Evolutionary conservation across 2,797 vertebrate species (phyloP).

Genomic region (Denticeps clupeoides): DNA sequence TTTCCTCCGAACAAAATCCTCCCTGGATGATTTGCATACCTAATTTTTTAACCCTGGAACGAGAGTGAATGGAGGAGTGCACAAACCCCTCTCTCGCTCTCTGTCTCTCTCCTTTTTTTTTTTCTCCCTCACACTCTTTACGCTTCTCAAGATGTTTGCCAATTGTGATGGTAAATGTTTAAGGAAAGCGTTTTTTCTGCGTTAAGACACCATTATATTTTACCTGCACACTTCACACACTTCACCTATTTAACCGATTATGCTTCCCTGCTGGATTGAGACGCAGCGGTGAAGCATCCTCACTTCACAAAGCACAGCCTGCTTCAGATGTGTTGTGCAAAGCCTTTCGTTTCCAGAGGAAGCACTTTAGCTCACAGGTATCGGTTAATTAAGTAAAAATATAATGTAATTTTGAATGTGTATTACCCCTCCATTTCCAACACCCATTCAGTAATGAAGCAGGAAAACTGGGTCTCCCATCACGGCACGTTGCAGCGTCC

Average conservation of each 20-base stretch:
- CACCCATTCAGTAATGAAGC: slow-evolving; percentile 62
- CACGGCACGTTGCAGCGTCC: slow-evolving; percentile 78
- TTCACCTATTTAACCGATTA: slow-evolving; percentile 4
- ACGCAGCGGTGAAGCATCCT: neutral
- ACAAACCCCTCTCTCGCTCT: slow-evolving; percentile 31
- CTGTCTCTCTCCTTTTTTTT: slow-evolving; percentile 19
- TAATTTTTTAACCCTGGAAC: slow-evolving; percentile 59
- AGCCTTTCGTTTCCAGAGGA: too few species aligned
- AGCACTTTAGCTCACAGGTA: too few species aligned
- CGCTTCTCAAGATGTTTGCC: slow-evolving; percentile 1
- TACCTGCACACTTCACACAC: slow-evolving; percentile 1
- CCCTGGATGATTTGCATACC: slow-evolving; percentile 55
- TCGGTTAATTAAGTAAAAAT: slow-evolving; percentile 4
- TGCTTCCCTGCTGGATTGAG: neutral
- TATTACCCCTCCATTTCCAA: neutral
- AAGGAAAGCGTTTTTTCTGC: slow-evolving; percentile 1
- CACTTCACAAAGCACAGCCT: slow-evolving; percentile 2
- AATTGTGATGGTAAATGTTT: slow-evolving; percentile 2
- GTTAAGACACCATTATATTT: too few species aligned
- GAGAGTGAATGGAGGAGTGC: slow-evolving; percentile 38
- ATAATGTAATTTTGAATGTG: slow-evolving; percentile 1
- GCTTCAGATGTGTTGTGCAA: too few species aligned
- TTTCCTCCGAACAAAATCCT: slow-evolving; percentile 52
- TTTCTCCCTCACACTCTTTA: slow-evolving; percentile 12
- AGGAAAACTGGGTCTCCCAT: slow-evolving; percentile 66